Evolutionary conservation across 92 coral and sea anemone species (phyloP).

Genomic region (Plumapathes pennacea): DNA sequence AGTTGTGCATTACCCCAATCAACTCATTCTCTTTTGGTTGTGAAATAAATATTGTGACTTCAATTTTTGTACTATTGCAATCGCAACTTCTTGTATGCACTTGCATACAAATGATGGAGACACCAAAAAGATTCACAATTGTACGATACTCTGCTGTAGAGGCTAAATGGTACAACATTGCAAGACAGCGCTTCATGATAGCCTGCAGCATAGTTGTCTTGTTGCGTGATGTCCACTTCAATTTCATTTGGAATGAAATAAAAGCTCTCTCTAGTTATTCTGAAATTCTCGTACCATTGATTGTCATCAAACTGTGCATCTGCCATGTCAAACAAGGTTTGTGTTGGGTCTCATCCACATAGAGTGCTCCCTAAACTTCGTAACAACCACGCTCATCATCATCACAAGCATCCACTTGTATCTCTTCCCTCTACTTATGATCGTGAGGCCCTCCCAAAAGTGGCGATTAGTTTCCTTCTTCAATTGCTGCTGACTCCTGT

Average conservation of each 20-base stretch:
- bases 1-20: constrained; percentile 10
- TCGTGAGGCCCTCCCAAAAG: not conserved
- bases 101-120: constrained; percentile 55
- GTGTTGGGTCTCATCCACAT: constrained; percentile 14
- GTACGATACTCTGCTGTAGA: constrained; percentile 55
- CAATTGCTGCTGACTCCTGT: not conserved
- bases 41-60: constrained; percentile 2
- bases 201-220: constrained; percentile 29
- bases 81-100: constrained; percentile 46
- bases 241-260: constrained; percentile 21
- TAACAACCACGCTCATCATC: constrained; percentile 5
- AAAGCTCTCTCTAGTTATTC: constrained; percentile 54
- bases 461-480: not conserved
- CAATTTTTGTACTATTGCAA: constrained; percentile 11
- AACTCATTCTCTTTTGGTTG: constrained; percentile 13
- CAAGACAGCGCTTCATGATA: constrained; percentile 28
- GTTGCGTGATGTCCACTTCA: constrained; percentile 1
- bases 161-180: constrained; percentile 53
- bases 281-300: constrained; percentile 60
- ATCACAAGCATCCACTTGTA: not conserved
- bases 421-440: not conserved
- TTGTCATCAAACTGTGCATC: constrained; percentile 31
- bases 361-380: not conserved
- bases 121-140: constrained; percentile 53
- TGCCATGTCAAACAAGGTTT: constrained; percentile 32